Percentiles rank a stretch among this genome's conserved stretches.
Evolutionary conservation across 2,888 invertebrate genomes (phyloP).

Genomic region (Eurytoma californica): DNA sequence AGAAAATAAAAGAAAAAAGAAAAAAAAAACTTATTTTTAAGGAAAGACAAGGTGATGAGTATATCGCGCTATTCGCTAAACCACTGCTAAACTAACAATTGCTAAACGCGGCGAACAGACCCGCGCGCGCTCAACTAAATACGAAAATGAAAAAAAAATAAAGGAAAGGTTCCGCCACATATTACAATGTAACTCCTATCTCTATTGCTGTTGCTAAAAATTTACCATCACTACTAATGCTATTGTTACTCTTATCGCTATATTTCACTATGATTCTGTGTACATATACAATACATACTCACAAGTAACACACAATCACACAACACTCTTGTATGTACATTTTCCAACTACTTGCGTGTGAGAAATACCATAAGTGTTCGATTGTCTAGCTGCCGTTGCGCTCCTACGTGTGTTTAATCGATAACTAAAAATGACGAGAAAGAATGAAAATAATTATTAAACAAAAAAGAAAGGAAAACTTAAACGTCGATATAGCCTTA

Average conservation of each 20-base stretch:
- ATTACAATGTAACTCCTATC: conserved; percentile 29
- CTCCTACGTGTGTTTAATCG: conserved; percentile 65
- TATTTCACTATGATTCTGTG: conserved; percentile 59
- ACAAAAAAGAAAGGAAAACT: conserved; percentile 55
- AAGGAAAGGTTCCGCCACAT: conserved; percentile 5
- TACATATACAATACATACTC: conserved; percentile 59
- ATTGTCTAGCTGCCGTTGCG: conserved; percentile 72
- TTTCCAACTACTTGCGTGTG: conserved; percentile 47
- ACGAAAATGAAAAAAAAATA: conserved; percentile 18
- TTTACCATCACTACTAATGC: conserved; percentile 62
- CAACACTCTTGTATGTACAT: conserved; percentile 33
- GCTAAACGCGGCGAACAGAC: conserved; percentile 5
- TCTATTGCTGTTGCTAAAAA: conserved; percentile 37
- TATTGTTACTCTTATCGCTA: conserved; percentile 49
- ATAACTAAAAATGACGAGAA: conserved; percentile 49
- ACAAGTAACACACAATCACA: conserved; percentile 22
- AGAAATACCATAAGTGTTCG: conserved; percentile 73
- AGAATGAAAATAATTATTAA: conserved; percentile 52
- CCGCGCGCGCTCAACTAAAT: conserved; percentile 10
- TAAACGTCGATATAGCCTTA: conserved; percentile 62
- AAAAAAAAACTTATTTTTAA: conserved; percentile 7
- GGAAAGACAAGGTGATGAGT: conserved; percentile 21
- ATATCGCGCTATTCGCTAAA: conserved; percentile 25
- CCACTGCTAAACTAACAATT: conserved; percentile 26
- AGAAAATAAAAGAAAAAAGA: conserved; percentile 22